phyloP scores from a whole-genome alignment of 2,888 invertebrate genomes.

The Mesoligia furuncula region DNA sequence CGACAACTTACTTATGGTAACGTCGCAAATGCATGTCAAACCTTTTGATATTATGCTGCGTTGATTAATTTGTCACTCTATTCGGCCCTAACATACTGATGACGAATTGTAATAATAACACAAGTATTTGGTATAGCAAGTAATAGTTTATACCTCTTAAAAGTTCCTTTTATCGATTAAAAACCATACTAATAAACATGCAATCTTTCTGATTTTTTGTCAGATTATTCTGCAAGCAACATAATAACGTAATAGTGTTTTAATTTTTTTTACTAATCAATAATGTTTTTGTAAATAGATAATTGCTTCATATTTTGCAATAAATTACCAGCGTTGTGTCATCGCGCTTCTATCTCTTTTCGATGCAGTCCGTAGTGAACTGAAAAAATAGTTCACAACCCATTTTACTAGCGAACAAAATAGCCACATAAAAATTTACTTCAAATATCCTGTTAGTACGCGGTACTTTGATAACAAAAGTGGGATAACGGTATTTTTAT shows the following conservation, averaged over 20 bases:
- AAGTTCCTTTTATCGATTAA: too few species aligned
- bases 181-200: too few species aligned
- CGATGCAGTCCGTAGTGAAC: background rate
- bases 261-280: too few species aligned
- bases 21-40: background rate
- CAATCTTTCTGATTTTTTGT: too few species aligned
- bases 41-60: background rate
- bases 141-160: background rate
- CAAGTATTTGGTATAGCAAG: background rate
- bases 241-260: too few species aligned
- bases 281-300: too few species aligned
- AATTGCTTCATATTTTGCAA: too few species aligned
- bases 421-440: slow-evolving; percentile 49
- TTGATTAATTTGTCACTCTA: background rate
- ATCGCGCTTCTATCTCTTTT: too few species aligned
- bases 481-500: slow-evolving; percentile 65
- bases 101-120: background rate
- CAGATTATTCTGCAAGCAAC: too few species aligned
- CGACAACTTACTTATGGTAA: background rate
- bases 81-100: background rate
- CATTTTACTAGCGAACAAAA: slow-evolving; percentile 22
- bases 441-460: slow-evolving; percentile 29
- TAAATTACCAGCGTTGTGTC: too few species aligned
- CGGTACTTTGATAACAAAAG: slow-evolving; percentile 58
- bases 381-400: slow-evolving; percentile 9